phyloP scores from a whole-genome alignment of 1,140 invertebrate species.

The Lasioglossum baleicum region DNA sequence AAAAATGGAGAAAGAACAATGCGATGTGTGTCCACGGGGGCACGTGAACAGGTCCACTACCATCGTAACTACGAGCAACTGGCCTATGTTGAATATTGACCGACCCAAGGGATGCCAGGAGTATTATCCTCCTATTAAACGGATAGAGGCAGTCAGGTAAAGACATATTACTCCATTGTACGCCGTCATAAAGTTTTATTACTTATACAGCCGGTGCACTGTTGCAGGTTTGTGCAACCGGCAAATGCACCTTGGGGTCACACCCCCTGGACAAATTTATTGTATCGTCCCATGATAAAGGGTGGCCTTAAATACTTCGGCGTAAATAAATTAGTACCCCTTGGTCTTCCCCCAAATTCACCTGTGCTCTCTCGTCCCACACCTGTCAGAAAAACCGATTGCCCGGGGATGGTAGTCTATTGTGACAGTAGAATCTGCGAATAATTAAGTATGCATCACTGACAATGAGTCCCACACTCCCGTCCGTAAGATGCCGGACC shows the following conservation, averaged over 20 bases:
- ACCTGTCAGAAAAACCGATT: conserved; percentile 12
- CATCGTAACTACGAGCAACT: conserved; percentile 9
- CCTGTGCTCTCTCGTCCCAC: conserved; percentile 19
- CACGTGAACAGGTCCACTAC: conserved; percentile 16
- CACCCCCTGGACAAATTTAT: conserved; percentile 37
- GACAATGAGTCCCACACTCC: too few species aligned
- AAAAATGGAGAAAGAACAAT: conserved; percentile 5
- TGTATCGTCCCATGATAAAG: conserved; percentile 35
- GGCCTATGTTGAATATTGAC: conserved; percentile 7
- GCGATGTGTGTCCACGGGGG: background rate
- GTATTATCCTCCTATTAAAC: conserved; percentile 25
- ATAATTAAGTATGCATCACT: background rate
- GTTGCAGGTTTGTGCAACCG: conserved; percentile 27
- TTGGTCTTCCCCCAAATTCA: conserved; percentile 17
- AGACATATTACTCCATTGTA: background rate
- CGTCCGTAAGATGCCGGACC: too few species aligned
- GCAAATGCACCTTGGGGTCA: background rate
- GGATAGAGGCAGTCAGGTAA: conserved; percentile 41
- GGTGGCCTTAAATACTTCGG: conserved; percentile 35
- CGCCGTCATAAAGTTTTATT: background rate
- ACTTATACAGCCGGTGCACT: background rate
- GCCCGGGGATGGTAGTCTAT: conserved; percentile 29
- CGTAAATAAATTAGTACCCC: conserved; percentile 44
- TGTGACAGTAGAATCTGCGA: background rate
- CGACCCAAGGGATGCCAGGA: conserved; percentile 13